Base-by-base conservation (phyloP, 1,140 invertebrate species). In the Drosophila kohkoa region DNA sequence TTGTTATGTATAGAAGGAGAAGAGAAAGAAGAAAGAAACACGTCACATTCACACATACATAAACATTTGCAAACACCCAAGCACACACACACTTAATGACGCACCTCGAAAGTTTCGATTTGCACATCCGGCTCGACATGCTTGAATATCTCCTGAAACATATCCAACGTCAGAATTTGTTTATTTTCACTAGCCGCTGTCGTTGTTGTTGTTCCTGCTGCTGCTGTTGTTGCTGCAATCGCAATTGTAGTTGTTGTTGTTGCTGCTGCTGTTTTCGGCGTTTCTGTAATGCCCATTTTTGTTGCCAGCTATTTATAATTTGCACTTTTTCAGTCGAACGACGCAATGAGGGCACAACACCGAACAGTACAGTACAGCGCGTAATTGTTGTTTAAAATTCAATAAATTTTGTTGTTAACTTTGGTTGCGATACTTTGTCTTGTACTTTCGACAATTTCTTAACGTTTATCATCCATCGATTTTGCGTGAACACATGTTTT, bases 41-140 rank as follows among this genome's bases (percentile, higher is more conserved):
- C 41, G n/a, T 13, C 41, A 43, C 41, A 25, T 25, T 25, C 20
- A 43, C n/a, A 49, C 41, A 59, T 41, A 32, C 57, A 46, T 32
- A 48, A 25, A 25, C 10, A 57, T 62, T 15, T 67, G 52, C 45
- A 46, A 8, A 16, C 3, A 20, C 32, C 16, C 11, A 38, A 5
- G n/a, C 25, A 6, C n/a, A 52, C n/a, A 32, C n/a, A 15, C 28
- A 13, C 6, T 38, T 10, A 10, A 8, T 32, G 35, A 68, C 59
- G 48, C 54, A 92, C 91, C 86, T 92, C 90, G 72, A 88, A 88
- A 51, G 79, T 66, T 51, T 92, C 82, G 55, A 92, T 92, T 78
- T 88, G 74, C 16, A 92, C 86, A 57, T 90, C 88, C 43, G 91
- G 91, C 54, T 92, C 91, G 8, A 85, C 77, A 30, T 55, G 70